phyloP scores from a whole-genome alignment of 2,888 invertebrate genomes.

The Limnephilus lunatus region DNA sequence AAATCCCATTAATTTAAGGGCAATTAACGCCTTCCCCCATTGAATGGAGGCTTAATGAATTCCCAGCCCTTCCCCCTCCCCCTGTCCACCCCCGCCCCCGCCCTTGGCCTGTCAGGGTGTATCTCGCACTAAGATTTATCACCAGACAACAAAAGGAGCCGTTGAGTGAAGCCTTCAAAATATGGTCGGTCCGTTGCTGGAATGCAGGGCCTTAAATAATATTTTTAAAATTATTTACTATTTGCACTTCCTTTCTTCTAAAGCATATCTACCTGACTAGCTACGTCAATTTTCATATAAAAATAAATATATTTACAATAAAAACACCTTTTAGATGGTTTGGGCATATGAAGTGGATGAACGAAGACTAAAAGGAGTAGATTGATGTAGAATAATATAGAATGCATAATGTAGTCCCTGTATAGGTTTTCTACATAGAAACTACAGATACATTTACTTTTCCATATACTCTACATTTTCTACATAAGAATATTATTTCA shows the following conservation, averaged over 20 bases:
- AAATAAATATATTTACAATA: no score
- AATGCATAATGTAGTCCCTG: no score
- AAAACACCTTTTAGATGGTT: no score
- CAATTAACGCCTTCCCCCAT: slow-evolving; percentile 43
- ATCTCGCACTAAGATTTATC: slow-evolving; percentile 52
- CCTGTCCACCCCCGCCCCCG: neutral
- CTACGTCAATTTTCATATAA: neutral
- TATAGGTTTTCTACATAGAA: no score
- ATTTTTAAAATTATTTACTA: neutral
- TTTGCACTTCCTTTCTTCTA: neutral
- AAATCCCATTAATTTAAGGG: slow-evolving; percentile 44
- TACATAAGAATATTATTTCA: no score
- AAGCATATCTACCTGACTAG: neutral
- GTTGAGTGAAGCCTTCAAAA: slow-evolving; percentile 30
- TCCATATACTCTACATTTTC: no score
- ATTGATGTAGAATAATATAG: no score
- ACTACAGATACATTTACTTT: no score
- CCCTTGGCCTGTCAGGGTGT: slow-evolving; percentile 29
- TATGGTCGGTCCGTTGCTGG: neutral
- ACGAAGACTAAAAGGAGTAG: no score
- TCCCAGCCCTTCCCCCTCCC: neutral
- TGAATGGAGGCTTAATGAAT: slow-evolving; percentile 44
- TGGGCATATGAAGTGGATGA: no score
- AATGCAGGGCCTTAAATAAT: neutral
- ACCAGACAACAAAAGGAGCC: slow-evolving; percentile 47